Conservation (phyloP, 2,113 vertebrate genomes). For the Tragelaphus buxtoni region DNA sequence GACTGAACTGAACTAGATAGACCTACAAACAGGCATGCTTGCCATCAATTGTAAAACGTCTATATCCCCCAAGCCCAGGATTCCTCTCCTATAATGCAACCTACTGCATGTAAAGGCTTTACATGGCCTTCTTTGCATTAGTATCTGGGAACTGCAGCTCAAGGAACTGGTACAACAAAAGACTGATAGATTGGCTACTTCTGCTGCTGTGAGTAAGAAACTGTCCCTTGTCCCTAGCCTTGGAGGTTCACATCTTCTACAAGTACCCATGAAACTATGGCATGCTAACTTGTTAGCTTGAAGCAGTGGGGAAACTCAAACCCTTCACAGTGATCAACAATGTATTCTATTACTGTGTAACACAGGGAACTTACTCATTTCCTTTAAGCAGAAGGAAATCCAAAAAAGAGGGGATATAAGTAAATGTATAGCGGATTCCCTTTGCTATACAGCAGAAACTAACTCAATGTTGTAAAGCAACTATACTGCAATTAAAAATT, state of each 20-base stretch:
- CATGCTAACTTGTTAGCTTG: background rate
- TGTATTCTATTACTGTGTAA: background rate
- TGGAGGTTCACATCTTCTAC: background rate
- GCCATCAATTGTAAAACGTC: background rate
- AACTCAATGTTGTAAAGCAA: background rate
- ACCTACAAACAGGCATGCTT: background rate
- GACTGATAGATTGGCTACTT: background rate
- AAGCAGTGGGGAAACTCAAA: background rate
- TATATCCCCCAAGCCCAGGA: background rate
- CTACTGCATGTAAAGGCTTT: background rate
- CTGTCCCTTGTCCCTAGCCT: background rate
- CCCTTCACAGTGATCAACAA: background rate
- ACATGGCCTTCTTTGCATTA: background rate
- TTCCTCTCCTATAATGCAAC: background rate
- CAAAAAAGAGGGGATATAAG: background rate
- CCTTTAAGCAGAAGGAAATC: background rate
- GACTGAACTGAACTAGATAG: background rate
- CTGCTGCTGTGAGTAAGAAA: background rate
- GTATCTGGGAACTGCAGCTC: background rate
- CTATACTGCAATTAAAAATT: background rate
- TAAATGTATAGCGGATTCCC: background rate
- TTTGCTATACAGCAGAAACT: background rate
- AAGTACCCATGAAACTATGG: background rate
- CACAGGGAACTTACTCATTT: background rate
- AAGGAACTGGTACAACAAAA: background rate